Evolutionary conservation across 1,140 invertebrate genomes (phyloP), one percentile per base, ranked within the genome.

Genomic region (Drosophila eugracilis): DNA sequence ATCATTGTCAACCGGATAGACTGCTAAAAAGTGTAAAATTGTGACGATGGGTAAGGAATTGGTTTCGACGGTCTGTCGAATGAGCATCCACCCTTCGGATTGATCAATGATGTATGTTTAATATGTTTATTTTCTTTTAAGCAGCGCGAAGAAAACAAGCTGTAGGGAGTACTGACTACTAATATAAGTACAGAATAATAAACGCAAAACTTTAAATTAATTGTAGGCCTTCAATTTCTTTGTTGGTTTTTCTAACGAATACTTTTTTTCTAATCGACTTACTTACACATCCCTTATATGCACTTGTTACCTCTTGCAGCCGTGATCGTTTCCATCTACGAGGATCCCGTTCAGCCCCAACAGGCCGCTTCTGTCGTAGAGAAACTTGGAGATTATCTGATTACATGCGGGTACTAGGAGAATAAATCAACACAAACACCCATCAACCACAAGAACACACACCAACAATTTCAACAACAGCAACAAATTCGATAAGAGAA

Each of bases 331-430:
- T 96, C 96, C 91, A 94, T 97, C 90, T 98, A 98, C 91, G 96
- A 97, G 94, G 96, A 97, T 93, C 97, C 97, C 90, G 97, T 97
- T 93, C 96, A 97, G 93, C 97, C 97, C 92, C 96, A 97, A 93
- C 97, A 98, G 93, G 96, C 96, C 91, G 97, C 97, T 92, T 97
- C 96, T 79, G 96, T 97, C 92, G 97, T 97, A 92, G 97, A 98
- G 95, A 97, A 97, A 94, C 94, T 98, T 94, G 97, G 97, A 94
- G 97, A 98, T 93, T 97, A 98, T 95, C 95, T 97, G 94, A 94
- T 97, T 94, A 95, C 94, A 93, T 97, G 96, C 94, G 96, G 97
- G 94, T 98, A 97, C 95, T 97, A 97, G 95, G 94, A 78, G 88
- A 84, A 89, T 89, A 90, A 66, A 75, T 59, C 22, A 73, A 70